Evolutionary conservation across 2,797 vertebrate species (phyloP).

Genomic region (Chaetophractus vellerosus): DNA sequence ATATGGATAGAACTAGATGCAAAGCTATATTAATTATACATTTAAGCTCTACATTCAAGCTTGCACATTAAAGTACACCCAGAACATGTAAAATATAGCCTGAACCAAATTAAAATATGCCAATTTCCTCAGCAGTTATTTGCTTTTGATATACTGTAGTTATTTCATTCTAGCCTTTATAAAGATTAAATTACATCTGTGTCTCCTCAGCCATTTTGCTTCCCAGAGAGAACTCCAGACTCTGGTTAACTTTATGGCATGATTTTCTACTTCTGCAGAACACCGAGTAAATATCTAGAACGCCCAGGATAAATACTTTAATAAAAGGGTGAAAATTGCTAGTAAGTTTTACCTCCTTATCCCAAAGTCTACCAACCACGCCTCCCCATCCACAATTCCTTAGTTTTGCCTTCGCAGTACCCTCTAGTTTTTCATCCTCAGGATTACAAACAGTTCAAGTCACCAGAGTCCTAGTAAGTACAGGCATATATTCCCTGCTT

Average conservation of each 20-base stretch:
- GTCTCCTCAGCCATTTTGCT: slow-evolving; percentile 78
- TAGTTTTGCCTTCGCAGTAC: neutral
- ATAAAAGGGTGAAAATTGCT: slow-evolving; percentile 15
- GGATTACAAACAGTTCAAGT: neutral
- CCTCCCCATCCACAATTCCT: neutral
- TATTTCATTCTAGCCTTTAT: slow-evolving; percentile 82
- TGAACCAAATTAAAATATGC: slow-evolving; percentile 84
- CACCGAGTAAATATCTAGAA: slow-evolving; percentile 78
- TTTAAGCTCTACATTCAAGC: slow-evolving; percentile 84
- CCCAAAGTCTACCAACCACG: neutral
- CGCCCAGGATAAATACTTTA: slow-evolving; percentile 32
- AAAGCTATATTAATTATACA: slow-evolving; percentile 86
- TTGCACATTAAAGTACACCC: slow-evolving; percentile 65
- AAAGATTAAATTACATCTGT: slow-evolving; percentile 83
- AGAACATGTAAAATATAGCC: slow-evolving; percentile 76
- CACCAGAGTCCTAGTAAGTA: neutral
- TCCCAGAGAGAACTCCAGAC: slow-evolving; percentile 74
- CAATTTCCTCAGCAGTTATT: slow-evolving; percentile 80
- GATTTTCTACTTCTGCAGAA: slow-evolving; percentile 72
- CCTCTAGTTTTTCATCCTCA: neutral
- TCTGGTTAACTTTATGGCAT: slow-evolving; percentile 75
- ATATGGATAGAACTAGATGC: slow-evolving; percentile 76
- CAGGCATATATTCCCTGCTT: neutral
- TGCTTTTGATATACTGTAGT: slow-evolving; percentile 81
- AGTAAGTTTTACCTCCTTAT: neutral